phyloP scores from a whole-genome alignment of 2,888 invertebrate genomes.

The Alsophila aescularia region DNA sequence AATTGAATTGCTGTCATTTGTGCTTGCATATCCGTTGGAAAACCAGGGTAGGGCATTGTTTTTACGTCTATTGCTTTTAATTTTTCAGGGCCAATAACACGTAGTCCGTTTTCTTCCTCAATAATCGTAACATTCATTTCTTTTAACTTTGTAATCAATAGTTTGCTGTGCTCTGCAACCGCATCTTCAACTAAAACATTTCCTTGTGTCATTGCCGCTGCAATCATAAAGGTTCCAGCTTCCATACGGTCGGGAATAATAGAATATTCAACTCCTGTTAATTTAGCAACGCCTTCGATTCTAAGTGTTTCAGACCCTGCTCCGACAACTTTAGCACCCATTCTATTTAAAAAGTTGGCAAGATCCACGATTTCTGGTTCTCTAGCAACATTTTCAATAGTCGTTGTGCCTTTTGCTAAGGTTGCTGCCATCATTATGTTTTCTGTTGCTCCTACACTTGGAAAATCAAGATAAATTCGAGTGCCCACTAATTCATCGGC shows the following conservation, averaged over 20 bases:
- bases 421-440: constrained; percentile 34
- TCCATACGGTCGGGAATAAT: constrained; percentile 31
- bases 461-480: constrained; percentile 15
- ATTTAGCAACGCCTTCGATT: constrained; percentile 20
- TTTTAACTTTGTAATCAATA: constrained; percentile 14
- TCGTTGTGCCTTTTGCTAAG: constrained; percentile 27
- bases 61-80: constrained; percentile 18
- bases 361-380: constrained; percentile 34
- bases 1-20: constrained; percentile 19
- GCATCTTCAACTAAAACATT: constrained; percentile 24
- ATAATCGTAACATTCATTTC: constrained; percentile 22
- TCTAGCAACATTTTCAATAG: constrained; percentile 27
- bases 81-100: constrained; percentile 20
- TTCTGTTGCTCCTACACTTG: constrained; percentile 33
- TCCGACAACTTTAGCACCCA: constrained; percentile 31
- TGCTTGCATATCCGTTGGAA: constrained; percentile 30
- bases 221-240: constrained; percentile 36
- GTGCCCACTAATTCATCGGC: constrained; percentile 15
- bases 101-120: constrained; percentile 14
- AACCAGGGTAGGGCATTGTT: constrained; percentile 24
- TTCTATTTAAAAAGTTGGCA: constrained; percentile 25
- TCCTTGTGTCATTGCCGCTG: constrained; percentile 32
- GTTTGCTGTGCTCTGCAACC: constrained; percentile 1
- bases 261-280: constrained; percentile 15
- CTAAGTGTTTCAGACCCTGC: constrained; percentile 17